phyloP scores from a whole-genome alignment of 1,140 invertebrate species.

The Liolophura sinensis region DNA sequence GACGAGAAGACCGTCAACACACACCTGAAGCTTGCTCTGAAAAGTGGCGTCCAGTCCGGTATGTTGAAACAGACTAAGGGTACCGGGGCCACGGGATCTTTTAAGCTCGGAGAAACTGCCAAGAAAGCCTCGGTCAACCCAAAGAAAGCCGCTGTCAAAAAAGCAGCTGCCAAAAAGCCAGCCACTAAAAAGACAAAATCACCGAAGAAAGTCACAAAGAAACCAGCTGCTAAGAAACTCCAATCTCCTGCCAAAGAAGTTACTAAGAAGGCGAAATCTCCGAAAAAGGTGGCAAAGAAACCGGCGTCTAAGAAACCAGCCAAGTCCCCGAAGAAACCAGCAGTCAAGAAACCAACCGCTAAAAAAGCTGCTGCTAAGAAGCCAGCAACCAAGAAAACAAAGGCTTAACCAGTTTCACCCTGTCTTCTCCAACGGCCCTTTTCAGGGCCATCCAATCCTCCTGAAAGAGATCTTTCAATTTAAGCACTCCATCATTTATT shows the following conservation, averaged over 20 bases:
- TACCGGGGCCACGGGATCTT: slow-evolving; percentile 37
- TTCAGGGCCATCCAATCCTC: too few species aligned
- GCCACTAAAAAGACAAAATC: slow-evolving; percentile 4
- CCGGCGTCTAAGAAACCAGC: background rate
- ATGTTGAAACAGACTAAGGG: slow-evolving; percentile 33
- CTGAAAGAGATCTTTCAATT: too few species aligned
- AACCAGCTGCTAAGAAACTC: background rate
- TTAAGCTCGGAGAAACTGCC: slow-evolving; percentile 32
- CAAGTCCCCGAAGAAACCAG: too few species aligned
- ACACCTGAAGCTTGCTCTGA: slow-evolving; percentile 34
- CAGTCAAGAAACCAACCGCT: background rate
- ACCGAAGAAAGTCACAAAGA: slow-evolving; percentile 2
- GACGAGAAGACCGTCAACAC: slow-evolving; percentile 37
- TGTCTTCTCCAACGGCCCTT: too few species aligned
- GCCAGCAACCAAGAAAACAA: background rate
- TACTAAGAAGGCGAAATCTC: background rate
- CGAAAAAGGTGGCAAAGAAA: slow-evolving; percentile 8
- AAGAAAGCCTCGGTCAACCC: background rate
- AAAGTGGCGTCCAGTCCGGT: slow-evolving; percentile 22
- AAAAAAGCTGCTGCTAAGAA: slow-evolving; percentile 16
- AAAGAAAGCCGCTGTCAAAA: background rate
- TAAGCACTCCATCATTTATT: too few species aligned
- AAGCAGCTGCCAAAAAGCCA: slow-evolving; percentile 2
- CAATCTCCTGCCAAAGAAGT: background rate
- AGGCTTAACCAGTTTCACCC: too few species aligned